Conservation (phyloP, 2,888 invertebrate species). For the Hoplodrina blanda region DNA sequence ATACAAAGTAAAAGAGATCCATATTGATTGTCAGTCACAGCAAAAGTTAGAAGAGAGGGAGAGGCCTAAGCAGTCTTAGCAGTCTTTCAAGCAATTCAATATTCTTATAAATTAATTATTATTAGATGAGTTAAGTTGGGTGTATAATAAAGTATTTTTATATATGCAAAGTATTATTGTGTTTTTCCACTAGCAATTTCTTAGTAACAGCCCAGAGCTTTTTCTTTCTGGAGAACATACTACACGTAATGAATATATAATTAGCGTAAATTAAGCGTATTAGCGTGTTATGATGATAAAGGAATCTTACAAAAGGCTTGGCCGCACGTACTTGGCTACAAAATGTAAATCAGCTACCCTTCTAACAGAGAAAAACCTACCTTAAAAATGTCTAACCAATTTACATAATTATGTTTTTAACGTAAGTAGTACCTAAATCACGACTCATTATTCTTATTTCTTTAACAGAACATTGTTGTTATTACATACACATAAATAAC, state of each 20-base stretch:
- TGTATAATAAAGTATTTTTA: no score
- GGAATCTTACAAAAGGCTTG: constrained; percentile 18
- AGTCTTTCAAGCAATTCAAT: no score
- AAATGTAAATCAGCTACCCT: constrained; percentile 37
- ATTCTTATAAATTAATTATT: no score
- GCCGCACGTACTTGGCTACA: constrained; percentile 14
- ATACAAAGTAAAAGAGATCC: no score
- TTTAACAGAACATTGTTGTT: constrained; percentile 11
- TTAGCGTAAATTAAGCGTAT: constrained; percentile 3
- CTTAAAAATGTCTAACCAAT: constrained; percentile 30
- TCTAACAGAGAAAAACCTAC: constrained; percentile 26
- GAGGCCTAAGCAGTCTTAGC: no score
- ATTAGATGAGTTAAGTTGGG: no score
- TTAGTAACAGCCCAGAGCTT: no score
- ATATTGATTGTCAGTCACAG: no score
- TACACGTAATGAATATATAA: background rate
- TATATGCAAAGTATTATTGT: no score
- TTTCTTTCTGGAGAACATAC: no score
- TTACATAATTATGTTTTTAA: constrained; percentile 48
- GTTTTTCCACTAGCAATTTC: no score
- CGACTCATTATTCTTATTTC: constrained; percentile 28
- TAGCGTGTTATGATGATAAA: constrained; percentile 5
- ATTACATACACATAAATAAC: constrained; percentile 28
- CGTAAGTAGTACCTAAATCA: constrained; percentile 35
- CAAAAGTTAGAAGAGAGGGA: no score